These are phyloP conservation scores for Tipula confusa DNA, from an alignment of 2,888 invertebrate species.

Conservation along the genomic window DNA sequence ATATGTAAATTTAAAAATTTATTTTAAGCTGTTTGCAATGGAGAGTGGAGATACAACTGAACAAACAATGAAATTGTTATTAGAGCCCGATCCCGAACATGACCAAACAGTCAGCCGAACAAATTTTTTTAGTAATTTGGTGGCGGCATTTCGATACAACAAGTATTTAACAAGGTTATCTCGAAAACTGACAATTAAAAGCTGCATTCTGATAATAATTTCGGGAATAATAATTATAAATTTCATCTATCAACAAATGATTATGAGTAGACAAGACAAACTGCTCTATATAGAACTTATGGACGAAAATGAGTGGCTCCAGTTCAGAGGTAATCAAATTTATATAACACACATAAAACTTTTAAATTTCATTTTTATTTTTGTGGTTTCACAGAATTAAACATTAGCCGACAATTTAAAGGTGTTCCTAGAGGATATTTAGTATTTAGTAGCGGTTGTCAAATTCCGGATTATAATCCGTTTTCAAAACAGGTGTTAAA, in stretches of 20 bases:
- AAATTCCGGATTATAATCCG: slow-evolving; percentile 60
- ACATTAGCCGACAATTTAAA: neutral
- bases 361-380: no score
- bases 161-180: neutral
- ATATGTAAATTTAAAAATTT: neutral
- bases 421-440: slow-evolving; percentile 44
- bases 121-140: neutral
- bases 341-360: neutral
- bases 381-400: neutral
- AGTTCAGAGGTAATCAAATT: neutral
- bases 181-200: neutral
- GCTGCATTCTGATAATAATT: neutral
- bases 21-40: neutral
- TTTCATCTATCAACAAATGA: neutral
- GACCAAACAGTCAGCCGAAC: neutral
- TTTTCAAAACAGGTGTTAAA: slow-evolving; percentile 55
- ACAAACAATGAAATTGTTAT: neutral
- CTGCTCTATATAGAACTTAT: neutral
- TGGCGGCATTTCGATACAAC: neutral
- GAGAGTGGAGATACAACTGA: neutral
- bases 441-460: slow-evolving; percentile 57
- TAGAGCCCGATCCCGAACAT: neutral
- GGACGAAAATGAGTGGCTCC: neutral
- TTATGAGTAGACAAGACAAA: neutral
- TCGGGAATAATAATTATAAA: neutral